Base-by-base conservation (phyloP, 1,140 invertebrate species). In the Dinoponera quadriceps region DNA sequence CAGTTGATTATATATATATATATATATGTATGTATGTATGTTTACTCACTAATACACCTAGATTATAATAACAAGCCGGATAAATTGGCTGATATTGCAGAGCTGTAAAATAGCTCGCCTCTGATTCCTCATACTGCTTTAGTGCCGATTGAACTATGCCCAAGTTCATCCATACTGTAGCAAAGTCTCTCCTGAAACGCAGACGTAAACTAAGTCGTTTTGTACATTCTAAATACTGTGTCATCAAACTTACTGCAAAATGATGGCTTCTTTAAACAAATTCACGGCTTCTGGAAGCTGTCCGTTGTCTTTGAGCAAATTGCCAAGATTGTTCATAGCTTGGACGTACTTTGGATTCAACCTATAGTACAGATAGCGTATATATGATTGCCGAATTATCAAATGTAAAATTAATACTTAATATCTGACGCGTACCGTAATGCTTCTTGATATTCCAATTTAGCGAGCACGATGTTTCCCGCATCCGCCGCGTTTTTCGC, bases 81-180 rank as follows among this genome's bases (percentile, higher is more conserved):
- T 99, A 99, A 66, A 96, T 96, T 83, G 94, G 95, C 75, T 98
- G 95, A 92, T 97, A 95, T 48, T 91, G 94, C 0, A 99, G 92
- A 4, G 98, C 98, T 59, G 94, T 97, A 85, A 96, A 94, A 91
- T 99, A 99, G 91, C 98, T 97, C 18, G 92, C 90, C 91, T 98
- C 95, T 2, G 98, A 96, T 90, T 97, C 96, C 20, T 95, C 90
- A 82, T 96, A 96, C 87, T 97, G 96, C 82, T 97, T 96, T 57
- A 96, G 94, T 18, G 96, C 95, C 3, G 98, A 96, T 82, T 98
- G 95, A 60, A 99, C 97, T 88, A 99, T 99, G 16, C 98, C 98
- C 25, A 99, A 94, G 94, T 99, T 99, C 98, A 99, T 99, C 98
- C 98, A 99, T 2, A 98, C 98, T 18, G 98, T 97, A 7, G 98